These are phyloP conservation scores for Ylistrum balloti DNA, from an alignment of 1,140 invertebrate species.

Conservation along the genomic window DNA sequence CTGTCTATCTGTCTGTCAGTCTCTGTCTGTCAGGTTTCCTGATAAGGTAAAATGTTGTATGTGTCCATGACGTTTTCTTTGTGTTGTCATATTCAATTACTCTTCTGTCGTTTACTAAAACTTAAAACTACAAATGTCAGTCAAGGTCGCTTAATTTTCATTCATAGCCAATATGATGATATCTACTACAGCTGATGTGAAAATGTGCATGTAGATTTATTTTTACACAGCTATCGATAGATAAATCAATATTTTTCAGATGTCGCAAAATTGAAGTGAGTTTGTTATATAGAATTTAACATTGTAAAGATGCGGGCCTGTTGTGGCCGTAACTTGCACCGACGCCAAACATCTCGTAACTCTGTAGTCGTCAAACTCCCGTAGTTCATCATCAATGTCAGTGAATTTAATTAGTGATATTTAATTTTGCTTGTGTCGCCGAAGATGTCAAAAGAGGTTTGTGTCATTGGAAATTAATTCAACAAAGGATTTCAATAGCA, in stretches of 20 bases:
- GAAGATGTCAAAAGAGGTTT: background rate
- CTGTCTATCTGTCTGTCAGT: too few species aligned
- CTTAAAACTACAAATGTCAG: background rate
- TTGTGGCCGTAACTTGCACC: background rate
- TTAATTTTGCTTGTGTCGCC: constrained; percentile 13
- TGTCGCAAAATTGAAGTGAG: background rate
- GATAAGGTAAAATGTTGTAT: too few species aligned
- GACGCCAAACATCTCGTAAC: background rate
- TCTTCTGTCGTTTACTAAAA: background rate
- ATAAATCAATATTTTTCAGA: too few species aligned
- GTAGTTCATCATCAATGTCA: background rate
- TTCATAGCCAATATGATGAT: background rate
- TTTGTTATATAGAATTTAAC: background rate
- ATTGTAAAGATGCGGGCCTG: too few species aligned
- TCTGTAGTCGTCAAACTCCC: background rate
- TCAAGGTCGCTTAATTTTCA: background rate
- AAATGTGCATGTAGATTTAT: too few species aligned
- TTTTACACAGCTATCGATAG: too few species aligned
- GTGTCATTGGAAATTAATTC: constrained; percentile 1
- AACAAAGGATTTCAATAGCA: background rate
- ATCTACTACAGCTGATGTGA: too few species aligned
- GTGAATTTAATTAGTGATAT: background rate
- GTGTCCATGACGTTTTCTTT: too few species aligned
- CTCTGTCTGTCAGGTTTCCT: too few species aligned
- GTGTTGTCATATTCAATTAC: too few species aligned